Evolutionary conservation across 2,888 invertebrate genomes (phyloP).

Genomic region (Drosophila diplacantha): DNA sequence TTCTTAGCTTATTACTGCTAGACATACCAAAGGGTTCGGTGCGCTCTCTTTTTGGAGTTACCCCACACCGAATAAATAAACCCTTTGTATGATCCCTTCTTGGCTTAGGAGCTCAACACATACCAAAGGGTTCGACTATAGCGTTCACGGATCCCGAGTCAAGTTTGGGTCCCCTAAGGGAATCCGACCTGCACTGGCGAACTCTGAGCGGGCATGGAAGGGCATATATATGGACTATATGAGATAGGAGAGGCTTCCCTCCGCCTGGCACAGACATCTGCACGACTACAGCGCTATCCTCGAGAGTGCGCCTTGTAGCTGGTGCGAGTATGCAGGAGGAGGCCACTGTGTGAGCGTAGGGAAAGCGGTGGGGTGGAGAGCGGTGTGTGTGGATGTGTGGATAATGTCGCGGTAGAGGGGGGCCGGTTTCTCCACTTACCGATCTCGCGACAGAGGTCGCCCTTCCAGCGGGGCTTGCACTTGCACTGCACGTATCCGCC

Average conservation of each 20-base stretch:
- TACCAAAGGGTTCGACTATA: not conserved
- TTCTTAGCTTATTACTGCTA: too few species aligned
- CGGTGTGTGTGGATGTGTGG: not conserved
- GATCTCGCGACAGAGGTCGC: slow-evolving; percentile 81
- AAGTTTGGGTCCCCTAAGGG: too few species aligned
- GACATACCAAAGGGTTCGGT: not conserved
- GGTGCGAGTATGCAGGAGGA: slow-evolving; percentile 24
- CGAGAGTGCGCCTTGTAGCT: slow-evolving; percentile 18
- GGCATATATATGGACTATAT: slow-evolving; percentile 1
- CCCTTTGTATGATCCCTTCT: not conserved
- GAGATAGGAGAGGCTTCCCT: slow-evolving; percentile 9
- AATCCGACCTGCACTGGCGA: not conserved
- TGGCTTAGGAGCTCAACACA: fast-evolving
- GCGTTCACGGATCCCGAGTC: not conserved
- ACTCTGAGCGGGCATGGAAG: slow-evolving; percentile 11
- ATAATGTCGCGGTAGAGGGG: not conserved
- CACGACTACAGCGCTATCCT: slow-evolving; percentile 18
- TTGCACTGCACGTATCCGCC: slow-evolving; percentile 84
- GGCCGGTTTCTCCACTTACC: slow-evolving; percentile 77
- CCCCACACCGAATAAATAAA: too few species aligned
- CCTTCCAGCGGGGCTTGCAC: slow-evolving; percentile 84
- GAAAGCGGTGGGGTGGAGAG: not conserved
- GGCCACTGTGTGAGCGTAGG: slow-evolving; percentile 11
- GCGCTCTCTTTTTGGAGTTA: too few species aligned
- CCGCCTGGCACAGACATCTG: slow-evolving; percentile 17